Evolutionary conservation across 92 coral and sea anemone species (phyloP), one percentile per base, ranked within the genome.

Genomic region (Desmophyllum pertusum): DNA sequence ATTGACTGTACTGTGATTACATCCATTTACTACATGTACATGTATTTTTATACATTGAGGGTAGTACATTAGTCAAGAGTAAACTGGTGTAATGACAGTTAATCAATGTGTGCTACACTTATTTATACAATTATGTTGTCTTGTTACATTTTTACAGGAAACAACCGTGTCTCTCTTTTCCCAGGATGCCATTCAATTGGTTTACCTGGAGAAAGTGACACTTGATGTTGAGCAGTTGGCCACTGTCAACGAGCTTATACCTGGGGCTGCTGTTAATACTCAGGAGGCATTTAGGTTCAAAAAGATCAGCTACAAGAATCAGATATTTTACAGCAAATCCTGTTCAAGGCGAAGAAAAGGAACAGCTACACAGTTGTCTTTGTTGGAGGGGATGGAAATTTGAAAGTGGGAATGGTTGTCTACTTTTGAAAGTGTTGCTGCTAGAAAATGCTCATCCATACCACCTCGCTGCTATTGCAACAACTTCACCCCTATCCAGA

Each of bases 151-250:
- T n/a, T n/a, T n/a, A n/a, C n/a, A n/a, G n/a, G n/a, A n/a, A n/a
- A n/a, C n/a, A n/a, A n/a, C n/a, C n/a, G 70, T 25, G 25, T 70
- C 65, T 38, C 15, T 4, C 31, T 77, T 50, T 85, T 85, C 76
- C 82, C 63, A 9, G 88, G 83, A 13, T 84, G 88, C 31, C 40
- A 57, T 84, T 84, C 79, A 3, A 23, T 85, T 63, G 89, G 89
- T n/a, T 29, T 65, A 29, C 64, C 52, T 85, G 62, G 42, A 41
- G 10, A 77, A 31, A 40, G n/a, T 50, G 37, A 29, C 25, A 40
- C 84, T 85, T 36, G 52, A 17, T 29, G 45, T 79, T 7, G 42
- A 35, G 1, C 72, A 70, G 89, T 50, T 85, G 35, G 76, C 79
- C 41, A 30, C 39, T 25, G 40, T 85, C 17, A 85, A 85, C 66